phyloP scores from a whole-genome alignment of 2,113 vertebrate genomes.

The Eptesicus fuscus region DNA sequence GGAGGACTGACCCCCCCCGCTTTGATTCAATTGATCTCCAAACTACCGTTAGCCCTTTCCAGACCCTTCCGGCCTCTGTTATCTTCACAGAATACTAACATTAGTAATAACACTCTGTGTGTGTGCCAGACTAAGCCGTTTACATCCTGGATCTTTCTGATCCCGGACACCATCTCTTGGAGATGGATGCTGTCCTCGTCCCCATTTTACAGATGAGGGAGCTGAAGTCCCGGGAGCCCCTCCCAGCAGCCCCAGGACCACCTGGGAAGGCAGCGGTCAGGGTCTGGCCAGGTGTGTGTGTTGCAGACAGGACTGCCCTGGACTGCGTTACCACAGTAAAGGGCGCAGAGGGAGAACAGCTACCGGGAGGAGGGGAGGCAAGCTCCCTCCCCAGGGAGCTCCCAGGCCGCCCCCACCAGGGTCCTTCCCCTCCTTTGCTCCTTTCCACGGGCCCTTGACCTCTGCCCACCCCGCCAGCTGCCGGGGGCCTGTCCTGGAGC shows the following conservation, averaged over 20 bases:
- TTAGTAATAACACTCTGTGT: neutral
- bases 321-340: neutral
- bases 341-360: neutral
- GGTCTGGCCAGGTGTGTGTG: too few species aligned
- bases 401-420: neutral
- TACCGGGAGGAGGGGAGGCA: neutral
- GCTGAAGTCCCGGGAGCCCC: neutral
- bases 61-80: neutral
- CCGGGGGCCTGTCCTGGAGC: neutral
- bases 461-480: neutral
- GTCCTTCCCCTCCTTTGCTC: too few species aligned
- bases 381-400: neutral
- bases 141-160: neutral
- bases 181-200: too few species aligned
- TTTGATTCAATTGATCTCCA: neutral
- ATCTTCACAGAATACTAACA: neutral
- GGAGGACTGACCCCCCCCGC: neutral
- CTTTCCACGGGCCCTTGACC: neutral
- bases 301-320: neutral
- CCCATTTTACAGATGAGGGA: constrained; percentile 4
- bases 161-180: neutral
- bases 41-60: neutral
- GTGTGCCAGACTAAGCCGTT: rapidly evolving
- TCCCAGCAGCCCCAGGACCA: neutral
- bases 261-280: neutral